Evolutionary conservation across 1,140 invertebrate genomes (phyloP).

Genomic region (Drosophila aff.): DNA sequence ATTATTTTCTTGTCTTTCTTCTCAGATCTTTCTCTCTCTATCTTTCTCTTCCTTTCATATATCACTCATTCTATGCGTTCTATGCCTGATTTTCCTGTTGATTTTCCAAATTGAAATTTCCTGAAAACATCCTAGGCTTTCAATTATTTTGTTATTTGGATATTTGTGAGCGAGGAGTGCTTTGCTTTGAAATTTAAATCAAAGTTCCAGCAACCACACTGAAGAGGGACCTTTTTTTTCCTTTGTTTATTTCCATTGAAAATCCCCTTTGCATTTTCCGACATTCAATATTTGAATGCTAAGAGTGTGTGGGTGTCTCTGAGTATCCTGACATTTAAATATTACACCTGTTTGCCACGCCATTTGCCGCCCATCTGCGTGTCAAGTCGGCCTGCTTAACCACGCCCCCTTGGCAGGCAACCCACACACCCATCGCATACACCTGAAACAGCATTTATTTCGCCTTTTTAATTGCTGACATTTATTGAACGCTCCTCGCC

Average conservation of each 20-base stretch:
- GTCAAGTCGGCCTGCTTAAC: constrained; percentile 23
- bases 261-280: background rate
- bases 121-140: background rate
- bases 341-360: constrained; percentile 41
- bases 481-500: constrained; percentile 68
- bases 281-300: constrained; percentile 18
- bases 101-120: background rate
- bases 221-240: background rate
- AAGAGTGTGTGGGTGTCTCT: background rate
- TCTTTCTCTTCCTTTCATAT: background rate
- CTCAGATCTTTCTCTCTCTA: background rate
- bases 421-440: constrained; percentile 1
- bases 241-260: constrained; percentile 1
- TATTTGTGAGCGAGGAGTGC: background rate
- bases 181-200: constrained; percentile 21
- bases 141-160: constrained; percentile 1
- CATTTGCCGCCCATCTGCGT: constrained; percentile 29
- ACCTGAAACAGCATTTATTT: constrained; percentile 65
- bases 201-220: background rate
- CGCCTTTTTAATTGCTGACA: constrained; percentile 81
- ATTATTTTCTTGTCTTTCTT: background rate
- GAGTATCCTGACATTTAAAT: constrained; percentile 35
- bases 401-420: constrained; percentile 23
- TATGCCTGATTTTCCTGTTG: background rate
- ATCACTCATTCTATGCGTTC: background rate